A percentile compares a stretch with the other conserved stretches of the same genome.
These are phyloP conservation scores for Tetragonula clypearis DNA, from an alignment of 1,140 invertebrate species.

Conservation along the genomic window DNA sequence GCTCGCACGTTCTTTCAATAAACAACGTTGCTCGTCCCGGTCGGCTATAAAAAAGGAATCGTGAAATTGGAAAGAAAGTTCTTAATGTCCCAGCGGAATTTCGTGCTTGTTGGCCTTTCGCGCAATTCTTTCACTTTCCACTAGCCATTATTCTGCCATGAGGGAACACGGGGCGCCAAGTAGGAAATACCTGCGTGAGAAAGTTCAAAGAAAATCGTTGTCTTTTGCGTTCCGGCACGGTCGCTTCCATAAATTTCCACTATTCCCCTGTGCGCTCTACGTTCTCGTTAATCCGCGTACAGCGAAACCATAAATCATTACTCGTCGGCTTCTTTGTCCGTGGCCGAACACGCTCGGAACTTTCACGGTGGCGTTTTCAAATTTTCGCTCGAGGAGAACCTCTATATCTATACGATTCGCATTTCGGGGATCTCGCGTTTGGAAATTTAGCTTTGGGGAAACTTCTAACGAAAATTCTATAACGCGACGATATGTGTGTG, in stretches of 20 bases:
- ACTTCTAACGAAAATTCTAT: too few relatives aligned
- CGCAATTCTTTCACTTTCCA: conserved; percentile 19
- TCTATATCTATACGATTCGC: background rate
- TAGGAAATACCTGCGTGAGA: conserved; percentile 43
- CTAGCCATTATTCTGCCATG: background rate
- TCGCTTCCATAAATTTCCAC: conserved; percentile 35
- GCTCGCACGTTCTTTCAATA: background rate
- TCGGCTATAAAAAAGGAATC: conserved; percentile 35
- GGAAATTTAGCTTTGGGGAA: too few relatives aligned
- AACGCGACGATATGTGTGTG: too few relatives aligned
- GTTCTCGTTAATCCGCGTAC: conserved; percentile 20
- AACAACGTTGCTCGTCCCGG: conserved; percentile 22
- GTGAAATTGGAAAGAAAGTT: conserved; percentile 53
- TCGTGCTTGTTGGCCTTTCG: conserved; percentile 22
- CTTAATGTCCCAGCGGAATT: conserved; percentile 36
- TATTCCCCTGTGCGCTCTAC: conserved; percentile 16
- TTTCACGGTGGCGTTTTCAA: background rate
- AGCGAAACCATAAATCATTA: conserved; percentile 14
- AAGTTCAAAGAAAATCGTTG: conserved; percentile 29
- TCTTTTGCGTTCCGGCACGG: conserved; percentile 42
- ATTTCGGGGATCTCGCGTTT: too few relatives aligned
- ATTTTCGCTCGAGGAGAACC: background rate
- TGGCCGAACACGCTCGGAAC: background rate
- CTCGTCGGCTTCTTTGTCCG: background rate
- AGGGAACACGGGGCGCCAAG: conserved; percentile 13